Base-by-base conservation (phyloP, 2,888 invertebrate genomes). In the Athalia rosae region DNA sequence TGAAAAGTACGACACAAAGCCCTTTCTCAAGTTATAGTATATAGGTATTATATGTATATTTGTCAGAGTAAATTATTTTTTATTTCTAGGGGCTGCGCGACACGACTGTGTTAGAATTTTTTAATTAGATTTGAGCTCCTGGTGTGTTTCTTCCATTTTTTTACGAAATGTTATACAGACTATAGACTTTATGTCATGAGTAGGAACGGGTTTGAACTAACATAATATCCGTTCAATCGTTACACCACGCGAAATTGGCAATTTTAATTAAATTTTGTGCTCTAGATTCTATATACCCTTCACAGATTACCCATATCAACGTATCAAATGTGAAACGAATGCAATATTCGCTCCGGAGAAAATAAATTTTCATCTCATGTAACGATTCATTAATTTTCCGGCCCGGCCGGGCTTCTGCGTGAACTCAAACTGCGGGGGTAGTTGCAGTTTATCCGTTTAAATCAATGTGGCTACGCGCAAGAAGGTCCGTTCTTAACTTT, bases 11-110 rank as follows among this genome's bases (percentile, higher is more conserved):
- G 41, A 50, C 45, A 45, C 69, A 58, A 71, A 58, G 45, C 7
- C 58, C 50, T 71, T 45, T 43, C 56, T 58, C 43, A 45, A 45
- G 45, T 58, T 71, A 56, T 9, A 53, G n/a, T 53, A 6, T 53
- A 53, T 11, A 9, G n/a, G n/a, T 53, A n/a, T 53, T 4, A 53
- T 0, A 4, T 53, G 58, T 71, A 71, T 87, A 85, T 87, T 87
- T 87, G 85, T 83, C 85, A 83, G 81, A 84, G 83, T 83, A 86
- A 87, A 88, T 87, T 88, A 87, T 88, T 88, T 87, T 88, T 87
- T 87, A 88, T 87, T 87, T 85, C 82, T 85, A 62, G 43, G 71
- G 45, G 53, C 62, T 82, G 83, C 82, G 84, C 82, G 82, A 83
- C 83, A 83, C 83, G 80, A 83, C 84, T 86, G 85, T 86, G 85